A percentile compares a stretch with the other conserved stretches of the same genome.
These are phyloP conservation scores for Pseudotriccus pelzelni DNA, from an alignment of 2,797 vertebrate genomes.

Conservation along the genomic window DNA sequence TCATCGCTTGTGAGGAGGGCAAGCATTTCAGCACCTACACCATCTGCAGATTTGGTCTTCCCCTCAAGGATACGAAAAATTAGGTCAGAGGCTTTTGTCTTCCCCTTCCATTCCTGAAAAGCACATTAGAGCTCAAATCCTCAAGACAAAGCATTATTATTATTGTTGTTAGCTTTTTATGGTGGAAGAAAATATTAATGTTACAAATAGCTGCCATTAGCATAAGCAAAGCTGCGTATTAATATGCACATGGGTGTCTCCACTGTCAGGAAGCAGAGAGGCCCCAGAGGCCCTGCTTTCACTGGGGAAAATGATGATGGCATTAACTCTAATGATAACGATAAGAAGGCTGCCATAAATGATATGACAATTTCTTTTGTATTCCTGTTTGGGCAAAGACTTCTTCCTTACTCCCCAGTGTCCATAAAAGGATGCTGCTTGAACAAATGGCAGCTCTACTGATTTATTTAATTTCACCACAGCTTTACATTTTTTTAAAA, in stretches of 20 bases:
- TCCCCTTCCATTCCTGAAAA: constrained; percentile 30
- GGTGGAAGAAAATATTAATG: constrained; percentile 79
- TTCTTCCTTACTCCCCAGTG: constrained; percentile 31
- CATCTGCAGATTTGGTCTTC: constrained; percentile 18
- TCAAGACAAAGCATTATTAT: constrained; percentile 76
- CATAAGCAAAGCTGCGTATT: constrained; percentile 73
- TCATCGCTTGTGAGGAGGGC: background rate
- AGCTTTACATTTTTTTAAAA: constrained; percentile 23
- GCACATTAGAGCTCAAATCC: constrained; percentile 75
- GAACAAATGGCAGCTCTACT: constrained; percentile 21
- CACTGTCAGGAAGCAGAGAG: constrained; percentile 69
- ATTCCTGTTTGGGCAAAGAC: constrained; percentile 35
- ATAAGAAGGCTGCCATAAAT: constrained; percentile 63
- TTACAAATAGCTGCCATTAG: constrained; percentile 75
- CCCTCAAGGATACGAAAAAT: constrained; percentile 50
- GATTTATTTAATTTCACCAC: constrained; percentile 26
- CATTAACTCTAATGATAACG: constrained; percentile 67
- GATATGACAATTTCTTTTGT: constrained; percentile 65
- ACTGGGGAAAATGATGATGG: constrained; percentile 71
- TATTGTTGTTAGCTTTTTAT: constrained; percentile 70
- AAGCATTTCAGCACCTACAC: background rate
- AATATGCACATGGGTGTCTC: constrained; percentile 73
- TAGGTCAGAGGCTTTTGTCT: constrained; percentile 65
- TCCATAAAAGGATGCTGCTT: constrained; percentile 10
- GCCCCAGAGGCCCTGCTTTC: constrained; percentile 73